Evolutionary conservation across 2,113 vertebrate species (phyloP).

Genomic region (Notarius quadriscutis): DNA sequence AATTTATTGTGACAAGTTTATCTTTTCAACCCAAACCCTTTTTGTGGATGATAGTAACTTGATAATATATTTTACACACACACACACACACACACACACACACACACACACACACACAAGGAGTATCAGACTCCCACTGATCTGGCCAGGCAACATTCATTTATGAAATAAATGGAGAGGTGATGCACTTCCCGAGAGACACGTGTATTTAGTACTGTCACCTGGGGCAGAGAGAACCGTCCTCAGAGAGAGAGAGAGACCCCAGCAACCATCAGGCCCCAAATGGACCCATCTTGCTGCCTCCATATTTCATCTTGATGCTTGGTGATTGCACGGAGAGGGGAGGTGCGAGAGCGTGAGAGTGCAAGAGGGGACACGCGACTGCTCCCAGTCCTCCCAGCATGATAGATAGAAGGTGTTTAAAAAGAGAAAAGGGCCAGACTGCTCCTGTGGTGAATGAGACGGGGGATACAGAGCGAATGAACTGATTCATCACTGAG

Average conservation of each 20-base stretch:
- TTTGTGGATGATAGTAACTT: neutral
- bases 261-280: conserved; percentile 54
- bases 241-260: conserved; percentile 47
- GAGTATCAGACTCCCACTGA: conserved; percentile 39
- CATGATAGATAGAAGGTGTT: conserved; percentile 74
- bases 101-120: conserved; percentile 18
- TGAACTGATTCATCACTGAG: conserved; percentile 71
- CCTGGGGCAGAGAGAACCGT: conserved; percentile 59
- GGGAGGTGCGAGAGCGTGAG: conserved; percentile 21
- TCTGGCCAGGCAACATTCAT: conserved; percentile 45
- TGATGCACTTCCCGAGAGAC: conserved; percentile 66
- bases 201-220: conserved; percentile 77
- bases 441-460: conserved; percentile 21
- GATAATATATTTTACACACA: neutral
- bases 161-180: conserved; percentile 64
- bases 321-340: conserved; percentile 62
- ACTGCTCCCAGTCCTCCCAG: conserved; percentile 51
- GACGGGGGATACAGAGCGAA: conserved; percentile 44
- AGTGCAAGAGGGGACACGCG: conserved; percentile 15
- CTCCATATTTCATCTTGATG: conserved; percentile 75
- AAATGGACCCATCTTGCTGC: conserved; percentile 74
- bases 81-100: conserved; percentile 30
- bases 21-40: neutral
- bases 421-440: conserved; percentile 59
- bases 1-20: neutral